Percentiles rank a stretch among this genome's conserved stretches.
These are phyloP conservation scores for Austrofundulus limnaeus DNA, from an alignment of 2,113 vertebrate species.

Conservation along the genomic window DNA sequence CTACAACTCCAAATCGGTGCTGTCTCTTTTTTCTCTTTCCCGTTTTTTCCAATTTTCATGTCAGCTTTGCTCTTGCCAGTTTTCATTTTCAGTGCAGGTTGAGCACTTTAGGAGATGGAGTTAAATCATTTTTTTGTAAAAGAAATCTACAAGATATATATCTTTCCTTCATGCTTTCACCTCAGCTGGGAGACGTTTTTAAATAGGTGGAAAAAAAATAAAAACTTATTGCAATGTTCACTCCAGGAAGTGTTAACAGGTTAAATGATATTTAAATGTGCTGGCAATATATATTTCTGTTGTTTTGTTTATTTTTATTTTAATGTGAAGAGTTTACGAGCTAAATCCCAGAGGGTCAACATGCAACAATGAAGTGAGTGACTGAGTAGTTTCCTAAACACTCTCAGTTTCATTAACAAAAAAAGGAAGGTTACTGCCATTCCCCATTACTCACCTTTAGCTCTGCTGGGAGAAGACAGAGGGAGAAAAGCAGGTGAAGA, in stretches of 20 bases:
- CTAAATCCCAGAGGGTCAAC: conserved; percentile 40
- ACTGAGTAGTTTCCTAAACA: conserved; percentile 40
- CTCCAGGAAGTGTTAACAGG: no score
- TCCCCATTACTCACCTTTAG: conserved; percentile 34
- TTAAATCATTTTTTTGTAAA: neutral
- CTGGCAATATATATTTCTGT: conserved; percentile 27
- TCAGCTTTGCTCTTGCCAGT: conserved; percentile 34
- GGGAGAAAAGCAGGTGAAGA: conserved; percentile 9
- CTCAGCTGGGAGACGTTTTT: conserved; percentile 25
- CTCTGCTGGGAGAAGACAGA: conserved; percentile 4
- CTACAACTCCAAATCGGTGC: conserved; percentile 16
- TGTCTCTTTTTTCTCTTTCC: conserved; percentile 27
- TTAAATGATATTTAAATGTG: neutral
- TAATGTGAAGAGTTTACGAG: conserved; percentile 28
- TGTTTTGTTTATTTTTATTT: conserved; percentile 23
- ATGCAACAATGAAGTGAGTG: conserved; percentile 53
- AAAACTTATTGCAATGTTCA: conserved; percentile 31
- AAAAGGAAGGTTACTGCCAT: conserved; percentile 25
- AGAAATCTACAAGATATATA: neutral
- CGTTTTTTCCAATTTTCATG: conserved; percentile 28
- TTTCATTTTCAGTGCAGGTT: neutral
- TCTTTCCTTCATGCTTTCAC: conserved; percentile 7
- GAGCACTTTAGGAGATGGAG: neutral
- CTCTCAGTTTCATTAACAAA: conserved; percentile 68
- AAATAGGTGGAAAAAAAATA: conserved; percentile 20